Percentiles rank a stretch among this genome's conserved stretches.
phyloP scores from a whole-genome alignment of 2,797 vertebrate species.

The Acipenser ruthenus region DNA sequence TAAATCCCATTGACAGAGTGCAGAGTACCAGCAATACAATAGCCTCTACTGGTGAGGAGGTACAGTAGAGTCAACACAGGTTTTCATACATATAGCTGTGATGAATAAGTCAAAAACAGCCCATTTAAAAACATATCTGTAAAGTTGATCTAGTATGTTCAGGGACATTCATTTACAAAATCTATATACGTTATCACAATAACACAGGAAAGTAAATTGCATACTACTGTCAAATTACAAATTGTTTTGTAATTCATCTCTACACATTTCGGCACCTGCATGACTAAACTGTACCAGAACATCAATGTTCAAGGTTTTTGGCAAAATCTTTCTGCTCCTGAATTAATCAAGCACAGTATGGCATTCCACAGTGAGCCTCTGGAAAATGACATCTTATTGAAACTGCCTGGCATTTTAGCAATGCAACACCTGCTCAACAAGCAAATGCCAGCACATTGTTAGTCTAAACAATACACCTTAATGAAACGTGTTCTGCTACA shows the following conservation, averaged over 20 bases:
- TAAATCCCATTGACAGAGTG: too few species aligned
- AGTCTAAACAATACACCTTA: background rate
- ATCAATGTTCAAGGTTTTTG: background rate
- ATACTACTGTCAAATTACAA: constrained; percentile 4
- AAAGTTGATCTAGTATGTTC: constrained; percentile 16
- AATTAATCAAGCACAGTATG: background rate
- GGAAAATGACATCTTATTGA: too few species aligned
- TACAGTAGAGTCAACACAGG: too few species aligned
- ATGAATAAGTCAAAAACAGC: too few species aligned
- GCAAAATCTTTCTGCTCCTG: background rate
- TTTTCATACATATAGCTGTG: too few species aligned
- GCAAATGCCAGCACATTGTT: background rate
- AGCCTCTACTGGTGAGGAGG: too few species aligned
- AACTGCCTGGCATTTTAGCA: constrained; percentile 3
- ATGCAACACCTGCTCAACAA: constrained; percentile 24
- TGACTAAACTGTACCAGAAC: constrained; percentile 8
- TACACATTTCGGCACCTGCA: background rate
- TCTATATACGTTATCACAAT: constrained; percentile 15
- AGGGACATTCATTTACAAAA: constrained; percentile 4
- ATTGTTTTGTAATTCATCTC: background rate
- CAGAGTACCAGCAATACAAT: too few species aligned
- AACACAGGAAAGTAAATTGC: constrained; percentile 11
- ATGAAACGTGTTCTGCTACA: too few species aligned
- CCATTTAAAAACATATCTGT: background rate
- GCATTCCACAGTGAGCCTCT: background rate